Conservation (phyloP, 2,888 invertebrate species). For the Thelaira solivaga region DNA sequence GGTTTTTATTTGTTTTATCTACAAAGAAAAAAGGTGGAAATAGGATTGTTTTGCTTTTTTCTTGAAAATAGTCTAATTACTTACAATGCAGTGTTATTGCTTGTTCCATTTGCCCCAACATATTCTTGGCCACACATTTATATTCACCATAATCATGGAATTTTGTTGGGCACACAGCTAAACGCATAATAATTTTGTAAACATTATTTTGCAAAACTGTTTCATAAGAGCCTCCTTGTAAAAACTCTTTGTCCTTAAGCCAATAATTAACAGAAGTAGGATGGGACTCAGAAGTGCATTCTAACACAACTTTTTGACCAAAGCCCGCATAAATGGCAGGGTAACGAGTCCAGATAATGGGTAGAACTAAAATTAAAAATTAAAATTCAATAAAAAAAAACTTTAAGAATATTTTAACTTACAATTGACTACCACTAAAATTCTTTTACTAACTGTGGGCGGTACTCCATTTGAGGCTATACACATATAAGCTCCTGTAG, state of each 20-base stretch:
- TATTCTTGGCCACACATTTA: slow-evolving; percentile 89
- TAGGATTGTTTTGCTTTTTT: too few species aligned
- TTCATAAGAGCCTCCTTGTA: slow-evolving; percentile 75
- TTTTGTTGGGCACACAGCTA: slow-evolving; percentile 83
- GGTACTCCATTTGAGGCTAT: slow-evolving; percentile 77
- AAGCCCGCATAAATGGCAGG: slow-evolving; percentile 73
- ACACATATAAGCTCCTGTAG: slow-evolving; percentile 76
- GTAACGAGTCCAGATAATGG: slow-evolving; percentile 74
- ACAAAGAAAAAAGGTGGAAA: neutral
- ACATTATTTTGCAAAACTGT: slow-evolving; percentile 83
- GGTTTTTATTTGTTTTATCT: slow-evolving; percentile 74
- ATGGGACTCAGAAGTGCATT: slow-evolving; percentile 75
- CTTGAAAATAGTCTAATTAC: slow-evolving; percentile 52
- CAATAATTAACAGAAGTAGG: slow-evolving; percentile 76
- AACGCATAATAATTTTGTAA: slow-evolving; percentile 86
- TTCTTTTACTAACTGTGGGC: slow-evolving; percentile 76
- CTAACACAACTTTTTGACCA: slow-evolving; percentile 74
- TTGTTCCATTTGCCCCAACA: slow-evolving; percentile 81
- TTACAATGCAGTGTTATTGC: slow-evolving; percentile 72
- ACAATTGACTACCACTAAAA: slow-evolving; percentile 76
- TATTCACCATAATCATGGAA: slow-evolving; percentile 86
- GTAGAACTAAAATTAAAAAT: slow-evolving; percentile 69
- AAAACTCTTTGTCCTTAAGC: slow-evolving; percentile 74
- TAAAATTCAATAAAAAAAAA: neutral
- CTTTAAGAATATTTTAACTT: slow-evolving; percentile 56